A percentile compares a stretch with the other conserved stretches of the same genome.
phyloP scores from a whole-genome alignment of 2,113 vertebrate species.

The Prunella himalayana region DNA sequence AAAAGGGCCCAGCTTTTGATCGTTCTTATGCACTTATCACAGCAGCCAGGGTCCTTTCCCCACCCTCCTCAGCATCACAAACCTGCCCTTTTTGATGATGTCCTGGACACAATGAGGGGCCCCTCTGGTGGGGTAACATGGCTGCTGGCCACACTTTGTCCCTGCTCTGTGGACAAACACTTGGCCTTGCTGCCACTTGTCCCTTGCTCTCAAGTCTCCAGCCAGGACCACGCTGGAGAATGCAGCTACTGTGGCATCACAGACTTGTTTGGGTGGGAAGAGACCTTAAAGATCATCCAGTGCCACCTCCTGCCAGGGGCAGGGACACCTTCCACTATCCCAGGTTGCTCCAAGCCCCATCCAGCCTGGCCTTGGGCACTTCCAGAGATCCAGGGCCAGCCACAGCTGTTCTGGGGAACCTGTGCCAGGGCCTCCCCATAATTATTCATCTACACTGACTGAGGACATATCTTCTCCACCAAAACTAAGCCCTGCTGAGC shows the following conservation, averaged over 20 bases:
- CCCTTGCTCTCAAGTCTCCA: neutral
- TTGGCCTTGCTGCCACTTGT: neutral
- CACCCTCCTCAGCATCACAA: neutral
- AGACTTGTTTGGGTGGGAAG: neutral
- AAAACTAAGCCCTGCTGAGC: neutral
- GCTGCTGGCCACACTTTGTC: neutral
- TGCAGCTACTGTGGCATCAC: rapidly evolving
- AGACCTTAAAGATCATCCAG: neutral
- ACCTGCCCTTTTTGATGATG: neutral
- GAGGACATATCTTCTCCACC: neutral
- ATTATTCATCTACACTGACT: rapidly evolving
- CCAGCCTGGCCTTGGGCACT: neutral
- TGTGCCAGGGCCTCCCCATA: rapidly evolving
- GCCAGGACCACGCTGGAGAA: neutral
- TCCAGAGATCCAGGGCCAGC: neutral
- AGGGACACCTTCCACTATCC: rapidly evolving
- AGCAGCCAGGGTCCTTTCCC: neutral
- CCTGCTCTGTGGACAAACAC: neutral
- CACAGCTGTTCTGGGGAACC: neutral
- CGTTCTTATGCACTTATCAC: rapidly evolving
- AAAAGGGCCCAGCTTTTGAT: neutral
- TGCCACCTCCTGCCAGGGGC: neutral
- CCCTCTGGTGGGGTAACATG: rapidly evolving
- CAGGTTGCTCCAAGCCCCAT: rapidly evolving
- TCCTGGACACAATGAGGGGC: neutral